Evolutionary conservation across 2,888 invertebrate species (phyloP), one percentile per base, ranked within the genome.

Genomic region (Mythimna pallens): DNA sequence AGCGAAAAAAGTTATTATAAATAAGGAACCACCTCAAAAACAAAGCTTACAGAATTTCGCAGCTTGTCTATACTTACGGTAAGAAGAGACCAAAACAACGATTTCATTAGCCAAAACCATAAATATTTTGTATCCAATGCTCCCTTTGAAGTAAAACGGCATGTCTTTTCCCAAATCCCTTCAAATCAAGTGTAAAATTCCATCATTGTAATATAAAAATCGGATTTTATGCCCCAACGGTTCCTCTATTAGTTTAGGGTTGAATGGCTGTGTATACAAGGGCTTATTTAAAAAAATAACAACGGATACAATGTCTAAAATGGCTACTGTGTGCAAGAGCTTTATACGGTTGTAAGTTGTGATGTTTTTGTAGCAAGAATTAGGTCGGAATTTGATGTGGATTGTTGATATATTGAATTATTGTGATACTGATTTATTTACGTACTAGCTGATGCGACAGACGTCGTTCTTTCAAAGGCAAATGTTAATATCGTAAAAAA

Each of bases 131-230:
- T 34, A 8, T 64, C 64, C 54, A 40, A 22, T 14, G 7, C 10
- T 81, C 17, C 52, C 67, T 79, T 79, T 75, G 74, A 80, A 71
- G 59, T 47, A 47, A 59, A 61, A 76, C 73, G 71, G 73, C 71
- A 71, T 14, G 47, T 70, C 62, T 64, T 64, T 63, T 34, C 22
- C 36, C 17, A 57, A 64, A 63, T 65, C 77, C 80, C 68, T 62
- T 67, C 65, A 82, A 88, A 65, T 82, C 86, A 79, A 84, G 85
- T 88, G 90, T 86, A 88, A 88, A 61, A 88, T 87, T 84, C 58
- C 75, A 22, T 25, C 52, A 82, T 87, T 84, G 86, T 89, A 82
- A 84, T 63, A 68, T 3, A 50, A 65, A 62, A 82, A 85, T 86
- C 77, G 57, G 65, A 82, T 85, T 82, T 59, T 59, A 65, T 59